Percentiles rank a stretch among this genome's conserved stretches.
phyloP scores from a whole-genome alignment of 2,888 invertebrate species.

The Aspidiotus destructor region DNA sequence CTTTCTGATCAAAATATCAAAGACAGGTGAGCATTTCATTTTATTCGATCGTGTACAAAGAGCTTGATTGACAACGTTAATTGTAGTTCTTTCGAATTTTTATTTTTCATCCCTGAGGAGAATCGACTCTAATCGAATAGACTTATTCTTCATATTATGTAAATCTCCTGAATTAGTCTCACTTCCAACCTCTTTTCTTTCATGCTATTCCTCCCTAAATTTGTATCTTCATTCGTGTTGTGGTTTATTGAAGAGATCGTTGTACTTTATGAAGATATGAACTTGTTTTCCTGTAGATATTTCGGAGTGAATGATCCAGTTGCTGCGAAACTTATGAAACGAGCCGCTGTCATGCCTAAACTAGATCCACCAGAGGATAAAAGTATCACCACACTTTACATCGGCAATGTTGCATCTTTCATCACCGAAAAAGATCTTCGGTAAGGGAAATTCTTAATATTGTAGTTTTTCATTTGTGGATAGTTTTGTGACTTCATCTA shows the following conservation, averaged over 20 bases:
- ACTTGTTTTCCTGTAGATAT: slow-evolving; percentile 48
- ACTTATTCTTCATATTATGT: no score
- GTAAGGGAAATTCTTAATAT: slow-evolving; percentile 40
- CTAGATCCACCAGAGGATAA: slow-evolving; percentile 92
- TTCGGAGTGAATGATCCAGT: slow-evolving; percentile 94
- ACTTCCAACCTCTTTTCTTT: no score
- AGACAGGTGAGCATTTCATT: slow-evolving; percentile 51
- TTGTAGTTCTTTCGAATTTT: no score
- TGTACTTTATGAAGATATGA: no score
- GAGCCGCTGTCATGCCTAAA: slow-evolving; percentile 88
- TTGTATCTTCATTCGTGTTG: not conserved
- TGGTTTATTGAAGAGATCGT: not conserved
- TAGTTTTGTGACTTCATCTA: not conserved
- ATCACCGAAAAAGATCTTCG: slow-evolving; percentile 79
- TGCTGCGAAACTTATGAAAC: slow-evolving; percentile 80
- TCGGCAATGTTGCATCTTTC: slow-evolving; percentile 87
- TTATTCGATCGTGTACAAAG: not conserved
- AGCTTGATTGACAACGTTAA: not conserved
- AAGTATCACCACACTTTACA: slow-evolving; percentile 90
- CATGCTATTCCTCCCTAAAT: not conserved
- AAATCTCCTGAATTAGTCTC: no score
- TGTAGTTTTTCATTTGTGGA: not conserved
- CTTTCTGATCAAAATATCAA: slow-evolving; percentile 92
- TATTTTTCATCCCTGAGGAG: not conserved
- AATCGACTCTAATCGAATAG: no score